Evolutionary conservation across 2,797 vertebrate genomes (phyloP).

Genomic region (Mus caroli): DNA sequence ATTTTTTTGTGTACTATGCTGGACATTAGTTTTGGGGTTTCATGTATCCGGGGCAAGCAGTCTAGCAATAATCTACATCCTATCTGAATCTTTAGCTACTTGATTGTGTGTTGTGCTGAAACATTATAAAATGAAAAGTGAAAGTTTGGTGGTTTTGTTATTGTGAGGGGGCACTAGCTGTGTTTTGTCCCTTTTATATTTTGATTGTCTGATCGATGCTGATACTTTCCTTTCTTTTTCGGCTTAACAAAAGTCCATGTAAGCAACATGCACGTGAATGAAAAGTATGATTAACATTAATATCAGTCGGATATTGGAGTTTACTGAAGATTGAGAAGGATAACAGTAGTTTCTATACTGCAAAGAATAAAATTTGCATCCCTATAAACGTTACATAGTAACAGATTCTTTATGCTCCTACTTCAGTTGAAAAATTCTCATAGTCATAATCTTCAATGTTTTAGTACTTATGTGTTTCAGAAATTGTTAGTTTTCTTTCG

Average conservation of each 20-base stretch:
- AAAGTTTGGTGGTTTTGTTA: neutral
- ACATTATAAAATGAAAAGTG: neutral
- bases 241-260: neutral
- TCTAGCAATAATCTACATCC: neutral
- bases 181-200: neutral
- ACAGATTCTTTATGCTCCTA: neutral
- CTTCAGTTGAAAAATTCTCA: conserved; percentile 3
- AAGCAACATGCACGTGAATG: neutral
- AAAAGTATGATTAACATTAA: neutral
- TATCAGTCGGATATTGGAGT: neutral
- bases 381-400: conserved; percentile 40
- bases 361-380: neutral
- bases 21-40: neutral
- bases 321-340: neutral
- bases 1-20: neutral
- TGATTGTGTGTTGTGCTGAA: neutral
- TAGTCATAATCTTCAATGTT: neutral
- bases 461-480: neutral
- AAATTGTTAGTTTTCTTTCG: neutral
- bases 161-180: neutral
- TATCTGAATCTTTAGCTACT: neutral
- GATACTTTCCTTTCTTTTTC: neutral
- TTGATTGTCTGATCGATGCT: neutral
- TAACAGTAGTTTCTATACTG: neutral
- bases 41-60: neutral